phyloP scores from a whole-genome alignment of 2,113 vertebrate genomes.

The Hemiscyllium ocellatum region DNA sequence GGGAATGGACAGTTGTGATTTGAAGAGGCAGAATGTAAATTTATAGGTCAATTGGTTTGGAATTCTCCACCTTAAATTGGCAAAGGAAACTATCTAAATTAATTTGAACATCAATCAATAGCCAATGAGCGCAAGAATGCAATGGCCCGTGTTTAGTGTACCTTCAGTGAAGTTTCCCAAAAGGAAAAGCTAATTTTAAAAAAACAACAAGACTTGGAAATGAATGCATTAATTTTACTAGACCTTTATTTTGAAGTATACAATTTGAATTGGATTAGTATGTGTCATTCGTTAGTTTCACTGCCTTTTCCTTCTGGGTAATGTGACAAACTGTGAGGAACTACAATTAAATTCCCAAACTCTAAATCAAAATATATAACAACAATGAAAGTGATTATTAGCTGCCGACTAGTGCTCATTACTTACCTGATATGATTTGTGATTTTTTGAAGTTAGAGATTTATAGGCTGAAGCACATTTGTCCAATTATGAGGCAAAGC shows the following conservation, averaged over 20 bases:
- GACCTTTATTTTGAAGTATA: too few species aligned
- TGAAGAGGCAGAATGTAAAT: background rate
- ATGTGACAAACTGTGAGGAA: background rate
- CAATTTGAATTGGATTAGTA: too few species aligned
- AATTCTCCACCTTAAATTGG: background rate
- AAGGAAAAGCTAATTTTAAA: too few species aligned
- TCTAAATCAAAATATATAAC: background rate
- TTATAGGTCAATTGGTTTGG: background rate
- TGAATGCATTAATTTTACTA: too few species aligned
- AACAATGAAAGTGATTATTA: background rate
- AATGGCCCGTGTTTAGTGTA: background rate
- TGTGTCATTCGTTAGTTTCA: background rate
- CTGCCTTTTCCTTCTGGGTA: background rate
- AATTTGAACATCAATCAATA: background rate
- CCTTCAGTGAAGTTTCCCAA: background rate
- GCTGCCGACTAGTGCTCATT: background rate
- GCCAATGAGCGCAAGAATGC: background rate
- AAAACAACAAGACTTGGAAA: too few species aligned
- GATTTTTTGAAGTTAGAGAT: background rate
- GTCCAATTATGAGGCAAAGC: conserved; percentile 13
- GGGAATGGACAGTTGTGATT: background rate
- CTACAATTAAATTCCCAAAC: background rate
- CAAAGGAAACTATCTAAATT: background rate
- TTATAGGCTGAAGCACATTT: background rate
- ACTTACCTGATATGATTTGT: background rate